phyloP scores from a whole-genome alignment of 2,888 invertebrate genomes.

The Teleiodes luculella region DNA sequence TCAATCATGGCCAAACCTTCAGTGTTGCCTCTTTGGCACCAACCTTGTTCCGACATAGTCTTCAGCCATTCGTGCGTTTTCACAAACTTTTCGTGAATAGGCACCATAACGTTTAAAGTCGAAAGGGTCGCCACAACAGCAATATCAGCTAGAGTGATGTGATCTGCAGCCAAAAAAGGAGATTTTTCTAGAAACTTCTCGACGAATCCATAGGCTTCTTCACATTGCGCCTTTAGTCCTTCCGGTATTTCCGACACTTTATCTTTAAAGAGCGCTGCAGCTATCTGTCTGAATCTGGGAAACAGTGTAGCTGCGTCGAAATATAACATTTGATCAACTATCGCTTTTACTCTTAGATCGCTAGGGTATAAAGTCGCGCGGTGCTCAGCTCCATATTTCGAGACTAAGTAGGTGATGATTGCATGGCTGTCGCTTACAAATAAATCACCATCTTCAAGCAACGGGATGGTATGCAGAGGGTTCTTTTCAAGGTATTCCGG shows the following conservation, averaged over 20 bases:
- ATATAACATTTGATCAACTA: slow-evolving; percentile 38
- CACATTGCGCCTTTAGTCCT: slow-evolving; percentile 26
- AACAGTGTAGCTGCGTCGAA: slow-evolving; percentile 39
- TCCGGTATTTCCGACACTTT: slow-evolving; percentile 24
- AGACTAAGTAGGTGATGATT: slow-evolving; percentile 43
- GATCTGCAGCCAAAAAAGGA: slow-evolving; percentile 33
- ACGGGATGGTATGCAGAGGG: slow-evolving; percentile 39
- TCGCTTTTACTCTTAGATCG: slow-evolving; percentile 35
- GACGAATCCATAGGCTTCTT: slow-evolving; percentile 37
- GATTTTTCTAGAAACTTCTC: slow-evolving; percentile 41
- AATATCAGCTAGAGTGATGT: slow-evolving; percentile 44
- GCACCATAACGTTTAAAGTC: slow-evolving; percentile 31
- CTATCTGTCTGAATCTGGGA: slow-evolving; percentile 23
- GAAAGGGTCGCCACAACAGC: slow-evolving; percentile 37
- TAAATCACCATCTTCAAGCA: slow-evolving; percentile 47
- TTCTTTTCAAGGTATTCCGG: slow-evolving; percentile 44
- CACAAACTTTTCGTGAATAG: slow-evolving; percentile 33
- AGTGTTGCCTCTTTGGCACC: slow-evolving; percentile 37
- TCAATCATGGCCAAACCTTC: slow-evolving; percentile 31
- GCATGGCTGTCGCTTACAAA: slow-evolving; percentile 44
- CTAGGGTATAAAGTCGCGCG: slow-evolving; percentile 37
- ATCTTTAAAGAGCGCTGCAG: slow-evolving; percentile 18
- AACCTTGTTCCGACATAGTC: slow-evolving; percentile 31
- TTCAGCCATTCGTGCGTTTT: slow-evolving; percentile 36
- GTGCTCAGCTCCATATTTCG: slow-evolving; percentile 44